Evolutionary conservation across 2,888 invertebrate genomes (phyloP).

Genomic region (Amiota minor): DNA sequence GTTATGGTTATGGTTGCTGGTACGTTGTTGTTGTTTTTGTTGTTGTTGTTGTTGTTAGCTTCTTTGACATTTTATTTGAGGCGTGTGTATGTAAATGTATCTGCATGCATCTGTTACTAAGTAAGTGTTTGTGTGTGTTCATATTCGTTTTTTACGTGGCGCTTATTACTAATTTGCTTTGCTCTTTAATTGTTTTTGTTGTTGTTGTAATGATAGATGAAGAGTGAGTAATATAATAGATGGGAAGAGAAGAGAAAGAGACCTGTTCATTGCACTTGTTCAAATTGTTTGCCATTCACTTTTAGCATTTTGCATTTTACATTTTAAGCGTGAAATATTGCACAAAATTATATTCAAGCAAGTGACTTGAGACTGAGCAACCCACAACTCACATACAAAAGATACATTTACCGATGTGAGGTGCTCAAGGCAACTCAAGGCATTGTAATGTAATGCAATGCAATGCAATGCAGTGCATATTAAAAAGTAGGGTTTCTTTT

Average conservation of each 20-base stretch:
- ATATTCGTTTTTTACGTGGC: not conserved
- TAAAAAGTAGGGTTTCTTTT: too few species aligned
- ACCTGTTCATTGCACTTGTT: slow-evolving; percentile 23
- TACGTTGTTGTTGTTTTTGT: slow-evolving; percentile 13
- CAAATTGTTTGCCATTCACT: slow-evolving; percentile 17
- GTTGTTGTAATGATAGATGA: not conserved
- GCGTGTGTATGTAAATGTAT: slow-evolving; percentile 4
- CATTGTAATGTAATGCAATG: not conserved
- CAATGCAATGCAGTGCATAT: not conserved
- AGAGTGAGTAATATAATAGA: too few species aligned
- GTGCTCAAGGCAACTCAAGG: too few species aligned
- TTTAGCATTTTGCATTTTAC: slow-evolving; percentile 35
- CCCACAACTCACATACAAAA: too few species aligned
- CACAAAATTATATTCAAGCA: too few species aligned
- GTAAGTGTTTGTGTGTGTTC: not conserved
- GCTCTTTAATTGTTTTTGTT: slow-evolving; percentile 5
- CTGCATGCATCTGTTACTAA: not conserved
- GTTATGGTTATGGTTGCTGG: not conserved
- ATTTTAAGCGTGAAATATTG: slow-evolving; percentile 31
- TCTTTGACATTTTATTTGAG: slow-evolving; percentile 25
- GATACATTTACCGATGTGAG: too few species aligned
- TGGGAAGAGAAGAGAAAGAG: not conserved
- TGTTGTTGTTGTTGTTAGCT: slow-evolving; percentile 3
- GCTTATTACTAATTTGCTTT: slow-evolving; percentile 24
- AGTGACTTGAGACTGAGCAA: too few species aligned